phyloP scores from a whole-genome alignment of 2,888 invertebrate species.

The Nemapogon koenigi region DNA sequence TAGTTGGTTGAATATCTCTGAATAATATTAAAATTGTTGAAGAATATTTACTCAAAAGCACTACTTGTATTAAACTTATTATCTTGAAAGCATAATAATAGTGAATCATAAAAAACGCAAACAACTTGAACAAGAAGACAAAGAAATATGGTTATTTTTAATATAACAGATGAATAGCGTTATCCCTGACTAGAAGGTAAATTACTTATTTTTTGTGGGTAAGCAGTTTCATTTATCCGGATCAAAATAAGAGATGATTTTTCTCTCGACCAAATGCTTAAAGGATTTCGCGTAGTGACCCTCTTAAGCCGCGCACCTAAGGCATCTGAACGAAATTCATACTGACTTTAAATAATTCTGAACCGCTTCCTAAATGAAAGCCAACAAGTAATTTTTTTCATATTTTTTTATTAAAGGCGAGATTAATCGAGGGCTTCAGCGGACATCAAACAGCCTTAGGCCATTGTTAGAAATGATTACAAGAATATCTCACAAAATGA shows the following conservation, averaged over 20 bases:
- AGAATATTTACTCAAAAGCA: too few relatives aligned
- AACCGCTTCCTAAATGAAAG: slow-evolving; percentile 5
- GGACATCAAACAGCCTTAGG: slow-evolving; percentile 52
- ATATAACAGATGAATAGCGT: too few relatives aligned
- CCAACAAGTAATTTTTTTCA: slow-evolving; percentile 11
- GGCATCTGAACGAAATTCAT: slow-evolving; percentile 1
- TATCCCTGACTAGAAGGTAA: too few relatives aligned
- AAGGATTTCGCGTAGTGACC: slow-evolving; percentile 10
- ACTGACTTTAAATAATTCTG: slow-evolving; percentile 8
- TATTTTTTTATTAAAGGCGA: slow-evolving; percentile 44
- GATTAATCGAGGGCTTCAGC: slow-evolving; percentile 53
- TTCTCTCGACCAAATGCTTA: slow-evolving; percentile 3
- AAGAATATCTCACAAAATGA: slow-evolving; percentile 49
- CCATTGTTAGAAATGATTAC: slow-evolving; percentile 56
- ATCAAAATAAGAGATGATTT: slow-evolving; percentile 1
- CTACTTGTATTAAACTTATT: too few relatives aligned
- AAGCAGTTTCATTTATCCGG: neutral
- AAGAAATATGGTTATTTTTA: too few relatives aligned
- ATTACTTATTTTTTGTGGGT: too few relatives aligned
- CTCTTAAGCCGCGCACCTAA: slow-evolving; percentile 7
- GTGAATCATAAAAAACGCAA: too few relatives aligned
- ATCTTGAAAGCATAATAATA: too few relatives aligned
- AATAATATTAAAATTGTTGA: too few relatives aligned
- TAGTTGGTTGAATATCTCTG: too few relatives aligned
- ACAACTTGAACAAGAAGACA: too few relatives aligned